phyloP scores from a whole-genome alignment of 53 echinoderm and acorn worm species.

The Echinometra lucunter region DNA sequence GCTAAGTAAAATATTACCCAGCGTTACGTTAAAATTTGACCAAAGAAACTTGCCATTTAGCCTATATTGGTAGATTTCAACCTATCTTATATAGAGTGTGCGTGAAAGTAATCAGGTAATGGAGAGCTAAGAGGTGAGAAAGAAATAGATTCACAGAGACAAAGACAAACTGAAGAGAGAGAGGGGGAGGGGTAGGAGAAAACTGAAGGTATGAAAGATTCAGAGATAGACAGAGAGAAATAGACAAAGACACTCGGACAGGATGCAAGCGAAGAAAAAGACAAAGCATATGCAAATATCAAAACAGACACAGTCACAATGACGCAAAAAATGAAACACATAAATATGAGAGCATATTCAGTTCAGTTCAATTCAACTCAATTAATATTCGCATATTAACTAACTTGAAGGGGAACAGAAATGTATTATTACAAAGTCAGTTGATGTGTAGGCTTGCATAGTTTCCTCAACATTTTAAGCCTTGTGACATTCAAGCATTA shows the following conservation, averaged over 20 bases:
- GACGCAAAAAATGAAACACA: not conserved
- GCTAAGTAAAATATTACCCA: no score
- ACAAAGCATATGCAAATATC: not conserved
- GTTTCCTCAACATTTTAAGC: not conserved
- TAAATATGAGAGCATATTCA: not conserved
- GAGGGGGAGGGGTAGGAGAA: no score
- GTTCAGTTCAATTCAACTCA: no score
- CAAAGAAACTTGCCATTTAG: no score
- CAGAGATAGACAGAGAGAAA: not conserved
- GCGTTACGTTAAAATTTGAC: no score
- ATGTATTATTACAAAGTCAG: not conserved
- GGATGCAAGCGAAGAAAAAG: not conserved
- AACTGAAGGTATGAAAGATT: not conserved
- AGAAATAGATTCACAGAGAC: not conserved
- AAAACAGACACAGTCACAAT: not conserved
- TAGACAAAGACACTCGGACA: not conserved
- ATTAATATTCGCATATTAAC: no score
- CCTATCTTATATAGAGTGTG: no score
- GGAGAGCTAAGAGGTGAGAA: no score
- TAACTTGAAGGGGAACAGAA: not conserved
- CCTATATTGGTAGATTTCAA: no score
- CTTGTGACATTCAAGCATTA: no score
- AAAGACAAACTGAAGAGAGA: not conserved
- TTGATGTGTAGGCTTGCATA: conserved; percentile 24
- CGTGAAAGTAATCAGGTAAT: no score